These are phyloP conservation scores for Halichondria panicea DNA, from an alignment of 37 sponge, comb jelly and placozoan genomes.

Conservation along the genomic window DNA sequence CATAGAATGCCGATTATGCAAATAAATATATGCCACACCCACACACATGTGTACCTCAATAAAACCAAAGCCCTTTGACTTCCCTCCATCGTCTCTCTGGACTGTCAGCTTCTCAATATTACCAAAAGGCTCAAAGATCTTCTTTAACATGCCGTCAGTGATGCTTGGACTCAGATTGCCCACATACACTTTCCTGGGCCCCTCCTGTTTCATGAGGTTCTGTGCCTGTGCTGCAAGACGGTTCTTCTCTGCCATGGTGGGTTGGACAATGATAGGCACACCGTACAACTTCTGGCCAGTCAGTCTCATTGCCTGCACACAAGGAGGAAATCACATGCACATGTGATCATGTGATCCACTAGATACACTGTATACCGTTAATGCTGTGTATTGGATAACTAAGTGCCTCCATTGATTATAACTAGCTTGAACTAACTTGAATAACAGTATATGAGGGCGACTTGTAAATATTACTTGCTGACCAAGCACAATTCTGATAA, in stretches of 20 bases:
- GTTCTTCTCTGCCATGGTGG: constrained; percentile 97
- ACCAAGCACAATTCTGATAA: too few species aligned
- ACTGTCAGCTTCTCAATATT: constrained; percentile 80
- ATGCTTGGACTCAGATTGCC: constrained; percentile 92
- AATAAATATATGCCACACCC: neutral
- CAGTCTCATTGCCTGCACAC: constrained; percentile 67
- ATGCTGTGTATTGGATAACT: neutral
- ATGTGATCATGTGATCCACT: neutral
- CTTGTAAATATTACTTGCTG: too few species aligned
- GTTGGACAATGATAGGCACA: constrained; percentile 93
- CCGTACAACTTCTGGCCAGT: constrained; percentile 87
- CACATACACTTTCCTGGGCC: constrained; percentile 85
- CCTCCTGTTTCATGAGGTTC: constrained; percentile 86
- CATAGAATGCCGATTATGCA: too few species aligned
- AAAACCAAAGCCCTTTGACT: constrained; percentile 90
- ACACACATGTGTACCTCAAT: constrained; percentile 62
- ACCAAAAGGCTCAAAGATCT: constrained; percentile 96
- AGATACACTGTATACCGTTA: neutral
- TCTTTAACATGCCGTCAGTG: constrained; percentile 90
- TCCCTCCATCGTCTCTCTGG: constrained; percentile 73
- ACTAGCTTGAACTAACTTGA: too few species aligned
- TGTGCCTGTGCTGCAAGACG: constrained; percentile 83
- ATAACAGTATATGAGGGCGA: too few species aligned
- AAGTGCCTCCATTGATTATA: neutral
- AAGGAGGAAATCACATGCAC: neutral